Conservation (phyloP, 1,140 invertebrate genomes). For the Samia ricini region DNA sequence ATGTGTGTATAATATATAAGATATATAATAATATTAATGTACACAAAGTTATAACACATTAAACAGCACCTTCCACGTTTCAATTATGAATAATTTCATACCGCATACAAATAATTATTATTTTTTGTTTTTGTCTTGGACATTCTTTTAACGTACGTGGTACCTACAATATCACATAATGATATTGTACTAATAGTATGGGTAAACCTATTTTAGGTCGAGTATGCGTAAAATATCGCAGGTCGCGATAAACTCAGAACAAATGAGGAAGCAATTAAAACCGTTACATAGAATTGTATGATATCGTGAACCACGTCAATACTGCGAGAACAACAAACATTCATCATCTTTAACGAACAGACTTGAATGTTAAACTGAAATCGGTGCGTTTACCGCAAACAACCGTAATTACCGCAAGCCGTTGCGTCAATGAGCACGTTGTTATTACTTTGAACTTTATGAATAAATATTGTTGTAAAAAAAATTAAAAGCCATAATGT, state of each 20-base stretch:
- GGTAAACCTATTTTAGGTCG: constrained; percentile 15
- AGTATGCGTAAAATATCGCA: not conserved
- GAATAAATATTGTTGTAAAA: constrained; percentile 1
- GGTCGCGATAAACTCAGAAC: not conserved
- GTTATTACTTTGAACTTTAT: not conserved
- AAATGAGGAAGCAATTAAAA: constrained; percentile 7
- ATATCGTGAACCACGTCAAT: not conserved
- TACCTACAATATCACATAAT: constrained; percentile 49
- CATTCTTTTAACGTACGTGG: constrained; percentile 38
- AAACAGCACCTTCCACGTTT: constrained; percentile 42
- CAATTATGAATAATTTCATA: constrained; percentile 28
- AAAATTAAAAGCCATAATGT: no score
- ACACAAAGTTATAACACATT: not conserved
- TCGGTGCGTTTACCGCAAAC: not conserved
- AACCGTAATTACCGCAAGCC: not conserved
- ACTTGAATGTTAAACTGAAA: not conserved
- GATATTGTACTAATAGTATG: constrained; percentile 44
- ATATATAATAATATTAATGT: not conserved
- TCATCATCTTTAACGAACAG: not conserved
- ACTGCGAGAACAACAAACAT: not conserved
- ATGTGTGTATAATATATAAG: not conserved
- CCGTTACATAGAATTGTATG: not conserved
- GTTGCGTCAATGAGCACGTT: not conserved
- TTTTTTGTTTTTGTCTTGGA: constrained; percentile 43
- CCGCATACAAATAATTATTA: constrained; percentile 17